Evolutionary conservation across 2,113 vertebrate species (phyloP), one percentile per base, ranked within the genome.

Genomic region (Phocoena phocoena): DNA sequence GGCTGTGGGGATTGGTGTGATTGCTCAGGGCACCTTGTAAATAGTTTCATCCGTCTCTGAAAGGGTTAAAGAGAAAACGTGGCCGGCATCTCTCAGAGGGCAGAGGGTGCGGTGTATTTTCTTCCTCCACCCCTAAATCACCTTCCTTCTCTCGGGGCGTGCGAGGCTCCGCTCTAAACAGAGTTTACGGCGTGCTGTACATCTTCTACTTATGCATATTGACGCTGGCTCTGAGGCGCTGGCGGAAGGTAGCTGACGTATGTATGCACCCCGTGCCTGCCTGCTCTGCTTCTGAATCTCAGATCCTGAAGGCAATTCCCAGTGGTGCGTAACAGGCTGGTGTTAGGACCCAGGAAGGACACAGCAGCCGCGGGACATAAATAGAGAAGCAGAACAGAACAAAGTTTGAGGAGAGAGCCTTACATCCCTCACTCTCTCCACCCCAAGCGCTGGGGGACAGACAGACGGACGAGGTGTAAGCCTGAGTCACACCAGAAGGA

Each of bases 391-490:
- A 70, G 98, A 89, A 92, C n/a, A 96, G 98, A 97, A 94, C 97
- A 80, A 97, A 95, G 98, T 98, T 97, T 97, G 98, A 96, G 98
- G 50, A 97, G 98, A 96, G 97, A 98, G 95, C 73, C 98, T 99
- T 98, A 99, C 99, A 98, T 99, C 99, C 99, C 97, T 97, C 97
- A 94, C 97, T 98, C 98, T 99, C 99, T 98, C 99, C 99, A 98
- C 99, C 99, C 98, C 94, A 63, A 86, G 97, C 53, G 96, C 97
- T 60, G 96, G 88, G 94, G 68, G 11, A 36, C 33, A 26, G 77
- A 58, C 33, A 21, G 53, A 93, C 50, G 91, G 87, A 98, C 97
- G 97, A 70, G 97, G 93, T 92, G 85, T 93, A 77, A 94, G 93
- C 87, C 77, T 76, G 89, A 96, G 96, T 94, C 89, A 80, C 92